These are phyloP conservation scores for Coelinius sp. DNA, from an alignment of 2,888 invertebrate genomes.

Conservation along the genomic window DNA sequence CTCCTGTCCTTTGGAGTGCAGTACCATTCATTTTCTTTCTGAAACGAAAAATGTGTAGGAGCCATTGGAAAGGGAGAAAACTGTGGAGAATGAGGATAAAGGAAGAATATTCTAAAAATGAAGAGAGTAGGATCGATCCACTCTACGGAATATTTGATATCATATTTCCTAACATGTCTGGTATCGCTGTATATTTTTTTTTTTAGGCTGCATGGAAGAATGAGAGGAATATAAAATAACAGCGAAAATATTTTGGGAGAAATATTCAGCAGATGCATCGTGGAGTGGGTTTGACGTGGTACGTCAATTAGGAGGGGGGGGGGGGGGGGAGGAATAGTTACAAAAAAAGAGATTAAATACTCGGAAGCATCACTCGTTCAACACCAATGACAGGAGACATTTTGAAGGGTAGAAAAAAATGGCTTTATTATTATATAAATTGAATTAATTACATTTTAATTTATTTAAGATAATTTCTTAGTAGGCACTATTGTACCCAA, in stretches of 20 bases:
- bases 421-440: too few relatives aligned
- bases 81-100: not conserved
- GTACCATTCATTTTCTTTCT: conserved; percentile 1
- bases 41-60: conserved; percentile 9
- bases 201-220: not conserved
- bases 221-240: not conserved
- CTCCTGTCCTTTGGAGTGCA: conserved; percentile 1
- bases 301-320: not conserved
- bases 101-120: not conserved
- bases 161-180: not conserved
- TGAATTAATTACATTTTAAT: too few relatives aligned
- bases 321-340: too few relatives aligned
- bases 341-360: not conserved
- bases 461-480: too few relatives aligned
- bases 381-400: not conserved
- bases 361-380: not conserved
- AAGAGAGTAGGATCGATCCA: conserved; percentile 1
- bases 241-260: not conserved
- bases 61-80: not conserved
- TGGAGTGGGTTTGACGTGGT: not conserved
- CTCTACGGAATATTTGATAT: not conserved
- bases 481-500: too few relatives aligned
- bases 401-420: too few relatives aligned
- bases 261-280: not conserved
- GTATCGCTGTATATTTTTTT: not conserved